Base-by-base conservation (phyloP, 2,888 invertebrate genomes). In the Drosophila putrida region DNA sequence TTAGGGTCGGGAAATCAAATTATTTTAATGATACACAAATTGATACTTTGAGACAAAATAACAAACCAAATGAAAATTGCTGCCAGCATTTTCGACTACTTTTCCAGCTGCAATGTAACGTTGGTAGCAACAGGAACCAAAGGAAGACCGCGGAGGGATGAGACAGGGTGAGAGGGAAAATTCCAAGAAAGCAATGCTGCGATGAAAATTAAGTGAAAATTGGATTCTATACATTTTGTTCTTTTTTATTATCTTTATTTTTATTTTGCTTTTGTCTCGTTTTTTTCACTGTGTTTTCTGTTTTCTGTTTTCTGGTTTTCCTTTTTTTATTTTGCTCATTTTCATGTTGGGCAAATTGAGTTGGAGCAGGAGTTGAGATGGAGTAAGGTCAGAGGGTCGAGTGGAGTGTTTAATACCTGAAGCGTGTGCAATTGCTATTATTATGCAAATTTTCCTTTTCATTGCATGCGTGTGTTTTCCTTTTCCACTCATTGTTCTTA, bases 1-100 rank as follows among this genome's bases (percentile, higher is more conserved):
- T 66, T 55, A 53, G 70, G 79, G 71, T 41, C 47, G 47, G 44
- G 35, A 84, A 88, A 88, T 89, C 83, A 86, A 90, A 88, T 90
- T 88, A 89, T 90, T 88, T 90, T 89, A 88, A 88, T 90, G 88
- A 89, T 86, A 83, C 88, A 90, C 88, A 88, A 88, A 88, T 90
- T 88, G 90, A 88, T 88, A 88, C 90, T 90, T 89, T 88, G 80
- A 88, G 75, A 90, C 77, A 80, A 80, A 89, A 82, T 78, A 85
- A 89, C 83, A 89, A 82, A 88, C 80, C 67, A 85, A 88, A 86
- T 83, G 82, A 90, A 86, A 86, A 88, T 88, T 63, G 89, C 88
- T 75, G 49, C 51, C 46, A 80, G 88, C 85, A 53, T 60, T 89
- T 75, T 66, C 53, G 87, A 80, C 89, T 80, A 77, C 77, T 79